Conservation (phyloP, 1,140 invertebrate genomes). For the Drosophila prosaltans region DNA sequence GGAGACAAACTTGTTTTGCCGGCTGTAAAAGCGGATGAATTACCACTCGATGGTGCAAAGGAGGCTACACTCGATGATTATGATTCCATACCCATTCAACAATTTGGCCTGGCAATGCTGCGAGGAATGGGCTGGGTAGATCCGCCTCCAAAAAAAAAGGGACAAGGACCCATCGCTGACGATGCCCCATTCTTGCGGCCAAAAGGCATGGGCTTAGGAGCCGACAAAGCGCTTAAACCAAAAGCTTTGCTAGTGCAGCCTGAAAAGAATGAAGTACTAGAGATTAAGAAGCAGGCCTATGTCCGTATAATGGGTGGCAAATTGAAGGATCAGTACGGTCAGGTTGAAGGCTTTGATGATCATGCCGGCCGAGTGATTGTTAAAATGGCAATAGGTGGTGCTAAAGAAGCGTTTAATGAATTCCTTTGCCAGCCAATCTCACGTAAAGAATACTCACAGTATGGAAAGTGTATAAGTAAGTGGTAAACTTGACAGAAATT, state of each 20-base stretch:
- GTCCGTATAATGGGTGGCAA: constrained; percentile 89
- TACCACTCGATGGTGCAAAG: constrained; percentile 85
- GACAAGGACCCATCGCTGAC: constrained; percentile 86
- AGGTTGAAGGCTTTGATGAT: constrained; percentile 94
- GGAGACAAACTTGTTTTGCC: constrained; percentile 84
- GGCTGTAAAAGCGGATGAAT: constrained; percentile 83
- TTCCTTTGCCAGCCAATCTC: constrained; percentile 90
- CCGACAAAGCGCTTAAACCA: constrained; percentile 87
- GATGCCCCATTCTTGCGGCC: constrained; percentile 85
- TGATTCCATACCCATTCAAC: constrained; percentile 93
- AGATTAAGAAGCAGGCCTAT: constrained; percentile 87
- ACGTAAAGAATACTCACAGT: constrained; percentile 90
- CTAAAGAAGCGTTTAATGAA: constrained; percentile 90
- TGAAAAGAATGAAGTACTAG: constrained; percentile 86
- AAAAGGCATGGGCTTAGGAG: constrained; percentile 96
- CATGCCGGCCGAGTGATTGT: constrained; percentile 91
- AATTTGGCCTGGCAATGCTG: constrained; percentile 96
- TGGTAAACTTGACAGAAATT: constrained; percentile 43
- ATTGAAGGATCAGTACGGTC: constrained; percentile 90
- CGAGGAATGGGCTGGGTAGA: constrained; percentile 96
- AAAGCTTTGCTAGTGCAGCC: constrained; percentile 79
- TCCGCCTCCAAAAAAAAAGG: constrained; percentile 86
- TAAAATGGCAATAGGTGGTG: constrained; percentile 89
- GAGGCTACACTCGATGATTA: constrained; percentile 94
- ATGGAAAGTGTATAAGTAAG: constrained; percentile 92